Base-by-base conservation (phyloP, 2,113 vertebrate genomes). In the Ancistrus triradiatus region DNA sequence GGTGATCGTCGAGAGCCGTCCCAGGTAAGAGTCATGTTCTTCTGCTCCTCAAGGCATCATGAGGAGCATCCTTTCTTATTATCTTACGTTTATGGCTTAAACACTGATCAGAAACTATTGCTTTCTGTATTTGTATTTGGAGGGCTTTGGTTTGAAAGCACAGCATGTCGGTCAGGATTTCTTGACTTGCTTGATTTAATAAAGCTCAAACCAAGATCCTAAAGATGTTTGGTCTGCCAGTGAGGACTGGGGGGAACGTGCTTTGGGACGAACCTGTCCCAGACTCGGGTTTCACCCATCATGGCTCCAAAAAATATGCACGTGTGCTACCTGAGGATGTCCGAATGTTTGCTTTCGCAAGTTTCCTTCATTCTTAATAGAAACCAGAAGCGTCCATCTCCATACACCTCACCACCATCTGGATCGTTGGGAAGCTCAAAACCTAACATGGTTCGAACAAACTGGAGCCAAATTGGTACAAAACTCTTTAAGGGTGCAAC, bases 281-380 rank as follows among this genome's bases (percentile, higher is more conserved):
- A 31, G 63, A 38, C 28, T 57, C 28, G 13, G 28, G 18, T 56
- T 65, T 37, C 46, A 13, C 22, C 22, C 18, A 14, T 69, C 42
- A 21, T 40, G 43, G 37, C 42, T 63, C 14, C 53, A 52, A 56
- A 51, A 49, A 18, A 57, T 40, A 69, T 21, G 50, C 22, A 55
- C 46, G 42, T 69, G 33, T 11, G 1, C 33, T 19, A 38, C 22
- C 44, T 18, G 44, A 67, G 33, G 46, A 66, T 27, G 22, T 49
- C 49, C 31, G 31, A 62, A 48, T n/a, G 3, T 49, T 46, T 53
- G 27, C 50, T 67, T 40, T 24, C 10, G 22, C 43, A 47, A 3
- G 17, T 63, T 56, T 42, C 21, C 44, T 37, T 35, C 1, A n/a
- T 11, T 24, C 13, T 2, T 51, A 60, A 68, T 52, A 10, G 42